Evolutionary conservation across 2,797 vertebrate genomes (phyloP).

Genomic region (Lateolabrax maculatus): DNA sequence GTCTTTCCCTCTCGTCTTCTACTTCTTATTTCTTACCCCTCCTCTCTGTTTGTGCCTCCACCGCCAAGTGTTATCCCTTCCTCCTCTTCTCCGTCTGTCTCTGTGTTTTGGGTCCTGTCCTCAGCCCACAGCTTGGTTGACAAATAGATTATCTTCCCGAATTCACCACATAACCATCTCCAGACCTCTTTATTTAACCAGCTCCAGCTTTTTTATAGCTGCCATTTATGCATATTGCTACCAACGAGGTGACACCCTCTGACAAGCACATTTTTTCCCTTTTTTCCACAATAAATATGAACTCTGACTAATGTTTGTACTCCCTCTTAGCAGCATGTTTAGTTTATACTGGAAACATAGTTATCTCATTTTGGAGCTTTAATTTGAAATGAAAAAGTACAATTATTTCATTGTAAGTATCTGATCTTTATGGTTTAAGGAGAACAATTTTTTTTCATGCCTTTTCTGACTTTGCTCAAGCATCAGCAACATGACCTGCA

Average conservation of each 20-base stretch:
- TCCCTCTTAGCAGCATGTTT: background rate
- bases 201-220: slow-evolving; percentile 50
- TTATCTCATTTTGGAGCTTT: background rate
- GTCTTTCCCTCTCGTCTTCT: slow-evolving; percentile 52
- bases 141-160: slow-evolving; percentile 71
- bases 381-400: background rate
- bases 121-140: slow-evolving; percentile 72
- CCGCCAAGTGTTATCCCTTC: slow-evolving; percentile 71
- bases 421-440: background rate
- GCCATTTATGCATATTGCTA: slow-evolving; percentile 42
- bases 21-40: slow-evolving; percentile 54
- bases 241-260: slow-evolving; percentile 1
- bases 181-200: slow-evolving; percentile 70
- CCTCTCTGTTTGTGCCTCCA: slow-evolving; percentile 68
- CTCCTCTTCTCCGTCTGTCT: slow-evolving; percentile 76
- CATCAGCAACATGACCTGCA: slow-evolving; percentile 13
- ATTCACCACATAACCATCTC: slow-evolving; percentile 61
- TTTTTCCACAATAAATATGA: too few species aligned
- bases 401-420: background rate
- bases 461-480: background rate
- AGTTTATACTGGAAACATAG: background rate
- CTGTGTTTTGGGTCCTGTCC: slow-evolving; percentile 70
- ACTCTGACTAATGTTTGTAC: background rate
- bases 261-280: slow-evolving; percentile 3
- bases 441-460: background rate